phyloP scores from a whole-genome alignment of 2,113 vertebrate species.

The Xiphophorus hellerii region DNA sequence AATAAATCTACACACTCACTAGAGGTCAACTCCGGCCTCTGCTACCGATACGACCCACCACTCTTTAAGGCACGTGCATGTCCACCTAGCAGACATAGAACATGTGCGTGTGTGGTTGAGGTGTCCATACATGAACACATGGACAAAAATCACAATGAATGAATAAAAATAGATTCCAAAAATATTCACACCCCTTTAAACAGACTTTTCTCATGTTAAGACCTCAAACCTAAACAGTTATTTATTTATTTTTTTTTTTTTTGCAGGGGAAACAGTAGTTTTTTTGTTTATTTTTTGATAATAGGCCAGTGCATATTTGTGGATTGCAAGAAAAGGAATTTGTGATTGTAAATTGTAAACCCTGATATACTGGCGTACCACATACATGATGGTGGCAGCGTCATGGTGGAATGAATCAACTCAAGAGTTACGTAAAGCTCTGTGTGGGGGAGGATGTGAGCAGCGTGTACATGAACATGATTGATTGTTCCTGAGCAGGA shows the following conservation, averaged over 20 bases:
- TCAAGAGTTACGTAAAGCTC: background rate
- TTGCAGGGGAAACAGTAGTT: background rate
- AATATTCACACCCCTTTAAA: background rate
- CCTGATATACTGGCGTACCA: background rate
- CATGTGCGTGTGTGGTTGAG: background rate
- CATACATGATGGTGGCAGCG: background rate
- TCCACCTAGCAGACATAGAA: conserved; percentile 15
- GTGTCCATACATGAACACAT: background rate
- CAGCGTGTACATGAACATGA: too few species aligned
- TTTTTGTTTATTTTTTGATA: background rate
- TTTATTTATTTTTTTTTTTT: background rate
- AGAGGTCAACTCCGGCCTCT: conserved; percentile 79
- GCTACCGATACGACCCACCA: conserved; percentile 72
- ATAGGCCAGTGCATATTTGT: background rate
- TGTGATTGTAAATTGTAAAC: too few species aligned
- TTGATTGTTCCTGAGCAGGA: too few species aligned
- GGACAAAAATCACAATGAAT: conserved; percentile 18
- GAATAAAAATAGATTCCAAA: background rate
- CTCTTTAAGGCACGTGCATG: conserved; percentile 38
- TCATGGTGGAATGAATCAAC: background rate
- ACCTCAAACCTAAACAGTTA: background rate
- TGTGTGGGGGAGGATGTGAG: too few species aligned
- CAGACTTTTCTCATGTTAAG: too few species aligned
- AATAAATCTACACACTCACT: conserved; percentile 85
- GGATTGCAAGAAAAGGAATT: background rate